Evolutionary conservation across 2,888 invertebrate species (phyloP).

Genomic region (Amiota minor): DNA sequence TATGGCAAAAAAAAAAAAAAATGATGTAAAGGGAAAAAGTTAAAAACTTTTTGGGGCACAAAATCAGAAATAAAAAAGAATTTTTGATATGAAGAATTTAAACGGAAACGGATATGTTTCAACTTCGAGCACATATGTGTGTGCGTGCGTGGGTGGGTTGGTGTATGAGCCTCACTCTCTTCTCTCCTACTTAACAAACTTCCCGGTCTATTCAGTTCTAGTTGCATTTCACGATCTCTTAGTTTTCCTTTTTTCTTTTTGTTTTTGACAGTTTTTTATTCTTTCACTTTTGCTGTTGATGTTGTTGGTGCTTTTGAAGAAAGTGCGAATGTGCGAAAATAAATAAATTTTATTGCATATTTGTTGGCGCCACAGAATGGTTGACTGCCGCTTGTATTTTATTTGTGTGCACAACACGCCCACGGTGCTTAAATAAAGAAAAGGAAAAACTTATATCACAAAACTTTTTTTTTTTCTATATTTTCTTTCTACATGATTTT

Average conservation of each 20-base stretch:
- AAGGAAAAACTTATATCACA: too few relatives aligned
- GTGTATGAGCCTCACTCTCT: conserved; percentile 10
- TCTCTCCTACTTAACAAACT: too few relatives aligned
- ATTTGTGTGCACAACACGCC: background rate
- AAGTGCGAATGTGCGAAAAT: conserved; percentile 48
- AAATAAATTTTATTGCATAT: conserved; percentile 66
- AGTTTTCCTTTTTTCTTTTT: conserved; percentile 12
- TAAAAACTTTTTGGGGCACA: background rate
- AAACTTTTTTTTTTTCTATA: background rate
- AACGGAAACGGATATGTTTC: conserved; percentile 67
- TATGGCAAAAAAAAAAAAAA: conserved; percentile 18
- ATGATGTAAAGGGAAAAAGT: conserved; percentile 3
- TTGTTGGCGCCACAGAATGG: conserved; percentile 52
- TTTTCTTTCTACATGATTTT: background rate
- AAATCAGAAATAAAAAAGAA: conserved; percentile 4
- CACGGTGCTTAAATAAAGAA: too few relatives aligned
- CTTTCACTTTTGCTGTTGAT: background rate
- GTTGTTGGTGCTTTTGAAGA: too few relatives aligned
- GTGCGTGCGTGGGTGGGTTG: conserved; percentile 10
- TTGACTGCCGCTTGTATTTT: background rate
- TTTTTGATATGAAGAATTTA: conserved; percentile 37
- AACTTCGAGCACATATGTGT: conserved; percentile 55
- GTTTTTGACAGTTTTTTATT: conserved; percentile 21
- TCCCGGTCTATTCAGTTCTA: too few relatives aligned
- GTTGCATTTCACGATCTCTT: background rate